Evolutionary conservation across 2,888 invertebrate genomes (phyloP), one percentile per base, ranked within the genome.

Genomic region (Helobdella robusta): DNA sequence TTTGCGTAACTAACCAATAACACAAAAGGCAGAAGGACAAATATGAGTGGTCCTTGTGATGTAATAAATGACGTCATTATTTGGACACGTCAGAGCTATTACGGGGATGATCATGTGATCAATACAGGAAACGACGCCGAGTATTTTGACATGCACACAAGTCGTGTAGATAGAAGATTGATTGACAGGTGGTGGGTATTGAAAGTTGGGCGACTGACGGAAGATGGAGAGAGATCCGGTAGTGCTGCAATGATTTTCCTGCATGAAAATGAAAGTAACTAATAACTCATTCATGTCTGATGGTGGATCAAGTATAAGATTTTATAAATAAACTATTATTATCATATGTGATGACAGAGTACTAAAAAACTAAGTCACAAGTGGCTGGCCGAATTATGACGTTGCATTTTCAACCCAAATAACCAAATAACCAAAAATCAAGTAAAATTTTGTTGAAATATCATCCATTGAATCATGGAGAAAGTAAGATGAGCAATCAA

Each of bases 171-270:
- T n/a, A 32, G 62, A 48, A 28, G 62, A 50, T 15, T 62, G 62
- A 11, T 44, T 44, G 11, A 48, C 8, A 3, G 50, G 62, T 32
- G 62, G 62, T 15, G 62, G 62, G 28, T 62, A 62, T 2, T 32
- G 48, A 35, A 50, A 34, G 11, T 1, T 15, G 2, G 46, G 30
- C 28, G 44, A 46, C 34, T 50, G 44, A 4, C n/a, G 32, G 2
- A 50, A 62, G 15, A 62, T 18, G 48, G 62, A 62, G 11, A 62
- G 48, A 32, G 62, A 30, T 34, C 62, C 62, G 25, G 50, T 28
- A 15, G 62, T 62, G 50, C 62, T 46, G 50, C 62, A 62, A 50
- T 62, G 62, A 25, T 62, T 62, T 44, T 25, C 32, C 62, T 62
- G 23, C n/a, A n/a, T n/a, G n/a, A n/a, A n/a, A n/a, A n/a, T n/a